Evolutionary conservation across 2,113 vertebrate species (phyloP), one percentile per base, ranked within the genome.

Genomic region (cat (Felis catus)): DNA sequence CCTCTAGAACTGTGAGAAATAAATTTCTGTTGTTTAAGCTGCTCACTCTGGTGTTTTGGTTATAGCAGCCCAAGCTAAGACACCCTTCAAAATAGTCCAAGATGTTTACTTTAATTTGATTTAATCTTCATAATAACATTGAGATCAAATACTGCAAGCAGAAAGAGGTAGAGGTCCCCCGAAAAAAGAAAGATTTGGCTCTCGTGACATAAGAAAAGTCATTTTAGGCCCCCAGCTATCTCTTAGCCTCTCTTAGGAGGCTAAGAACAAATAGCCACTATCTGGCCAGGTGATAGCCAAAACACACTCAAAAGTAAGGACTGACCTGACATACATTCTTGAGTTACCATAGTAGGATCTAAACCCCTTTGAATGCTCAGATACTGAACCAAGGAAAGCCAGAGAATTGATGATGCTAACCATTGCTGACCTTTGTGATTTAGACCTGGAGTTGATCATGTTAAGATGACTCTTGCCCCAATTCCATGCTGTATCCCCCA

Each of bases 71-170:
- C 9, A 31, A 41, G 73, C 10, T 27, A 74, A 53, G 41, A 41
- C 48, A 80, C 8, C 48, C 16, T 96, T 91, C 5, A 29, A 93
- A 91, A 68, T 29, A 84, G 74, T 79, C 23, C 31, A 29, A 55
- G 48, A 58, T 48, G 5, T 45, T 55, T 74, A 66, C 70, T 70
- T 63, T 80, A 81, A 29, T 1, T 55, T 73, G 36, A 83, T 83
- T 78, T 89, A 79, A 65, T 81, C 36, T 96, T 86, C 25, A 58
- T 78, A 51, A 86, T 92, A 83, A 9, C 80, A 76, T 81, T 76
- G 41, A 16, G 15, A 10, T 51, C 21, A 3, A 25, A 25, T 45
- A 76, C 25, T 76, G 41, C 27, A 45, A 45, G 13, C 25, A 45
- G 39, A 45, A 76, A 76, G 73, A 45, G 6, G 27, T 76, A 29